Conservation (phyloP, 2,113 vertebrate genomes). For the Apteryx mantelli region DNA sequence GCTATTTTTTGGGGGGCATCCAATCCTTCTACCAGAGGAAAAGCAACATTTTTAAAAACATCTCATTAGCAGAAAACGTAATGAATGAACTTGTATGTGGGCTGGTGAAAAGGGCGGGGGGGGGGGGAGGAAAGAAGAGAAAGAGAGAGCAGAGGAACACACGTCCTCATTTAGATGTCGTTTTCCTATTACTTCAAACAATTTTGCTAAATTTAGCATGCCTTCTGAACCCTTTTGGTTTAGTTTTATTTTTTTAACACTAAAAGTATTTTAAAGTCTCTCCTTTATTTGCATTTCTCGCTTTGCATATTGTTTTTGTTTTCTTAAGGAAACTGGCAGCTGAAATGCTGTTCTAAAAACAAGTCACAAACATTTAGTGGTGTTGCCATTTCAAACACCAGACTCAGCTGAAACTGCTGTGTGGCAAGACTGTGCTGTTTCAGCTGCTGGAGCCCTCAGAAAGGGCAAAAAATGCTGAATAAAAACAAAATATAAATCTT, state of each 20-base stretch:
- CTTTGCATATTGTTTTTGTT: conserved; percentile 43
- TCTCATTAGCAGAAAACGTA: background rate
- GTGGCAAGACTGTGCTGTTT: conserved; percentile 53
- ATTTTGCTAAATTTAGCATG: background rate
- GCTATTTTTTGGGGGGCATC: background rate
- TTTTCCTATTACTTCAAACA: background rate
- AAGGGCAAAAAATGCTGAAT: conserved; percentile 68
- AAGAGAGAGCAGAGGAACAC: background rate
- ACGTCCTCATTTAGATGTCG: background rate
- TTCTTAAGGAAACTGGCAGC: conserved; percentile 57
- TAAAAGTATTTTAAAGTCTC: background rate
- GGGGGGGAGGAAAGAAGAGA: background rate
- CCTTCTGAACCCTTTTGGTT: background rate
- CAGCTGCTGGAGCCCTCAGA: conserved; percentile 49
- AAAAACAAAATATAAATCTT: conserved; percentile 54
- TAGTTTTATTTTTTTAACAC: background rate
- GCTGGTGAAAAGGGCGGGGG: background rate
- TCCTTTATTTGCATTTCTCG: conserved; percentile 40
- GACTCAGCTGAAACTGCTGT: conserved; percentile 35
- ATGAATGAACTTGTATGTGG: background rate
- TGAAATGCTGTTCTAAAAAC: conserved; percentile 51
- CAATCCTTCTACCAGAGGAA: background rate
- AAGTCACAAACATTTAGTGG: conserved; percentile 44
- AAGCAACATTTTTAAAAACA: background rate
- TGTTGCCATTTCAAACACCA: conserved; percentile 53